These are phyloP conservation scores for Tethea ocularis DNA, from an alignment of 2,888 invertebrate species.

Conservation along the genomic window DNA sequence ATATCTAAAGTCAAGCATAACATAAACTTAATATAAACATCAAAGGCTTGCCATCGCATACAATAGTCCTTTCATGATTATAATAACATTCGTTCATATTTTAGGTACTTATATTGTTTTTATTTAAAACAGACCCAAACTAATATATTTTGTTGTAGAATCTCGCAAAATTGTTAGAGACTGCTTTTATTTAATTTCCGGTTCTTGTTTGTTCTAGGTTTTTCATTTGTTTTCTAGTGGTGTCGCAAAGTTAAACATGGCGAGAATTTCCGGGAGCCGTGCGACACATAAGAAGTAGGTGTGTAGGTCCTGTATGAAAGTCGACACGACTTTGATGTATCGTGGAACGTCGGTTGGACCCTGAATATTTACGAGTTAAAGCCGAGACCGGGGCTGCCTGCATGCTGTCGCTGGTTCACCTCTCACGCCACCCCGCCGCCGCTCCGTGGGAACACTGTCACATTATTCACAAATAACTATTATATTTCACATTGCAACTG, in stretches of 20 bases:
- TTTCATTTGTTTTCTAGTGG: slow-evolving; percentile 40
- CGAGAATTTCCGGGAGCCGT: slow-evolving; percentile 41
- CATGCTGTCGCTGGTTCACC: slow-evolving; percentile 22
- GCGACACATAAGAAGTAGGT: slow-evolving; percentile 44
- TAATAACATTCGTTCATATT: slow-evolving; percentile 8
- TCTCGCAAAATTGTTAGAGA: slow-evolving; percentile 19
- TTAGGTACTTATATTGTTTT: slow-evolving; percentile 10
- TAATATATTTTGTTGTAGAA: slow-evolving; percentile 15
- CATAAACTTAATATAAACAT: slow-evolving; percentile 23
- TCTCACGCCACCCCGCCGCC: slow-evolving; percentile 33
- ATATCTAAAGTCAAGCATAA: slow-evolving; percentile 35
- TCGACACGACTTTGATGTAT: slow-evolving; percentile 71
- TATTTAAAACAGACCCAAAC: slow-evolving; percentile 10
- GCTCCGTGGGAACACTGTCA: slow-evolving; percentile 49
- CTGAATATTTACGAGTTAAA: slow-evolving; percentile 73
- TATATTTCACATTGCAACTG: slow-evolving; percentile 56
- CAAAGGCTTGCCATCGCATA: slow-evolving; percentile 14
- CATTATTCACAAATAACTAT: slow-evolving; percentile 67
- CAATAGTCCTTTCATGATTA: neutral
- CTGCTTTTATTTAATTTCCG: slow-evolving; percentile 56
- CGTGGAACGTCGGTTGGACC: slow-evolving; percentile 60
- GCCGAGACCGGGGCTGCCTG: slow-evolving; percentile 29
- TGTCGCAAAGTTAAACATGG: slow-evolving; percentile 34
- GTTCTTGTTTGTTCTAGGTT: slow-evolving; percentile 43
- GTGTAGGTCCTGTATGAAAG: slow-evolving; percentile 51